These are phyloP conservation scores for Centruroides sculpturatus DNA, from an alignment of 1,140 invertebrate genomes.

Conservation along the genomic window DNA sequence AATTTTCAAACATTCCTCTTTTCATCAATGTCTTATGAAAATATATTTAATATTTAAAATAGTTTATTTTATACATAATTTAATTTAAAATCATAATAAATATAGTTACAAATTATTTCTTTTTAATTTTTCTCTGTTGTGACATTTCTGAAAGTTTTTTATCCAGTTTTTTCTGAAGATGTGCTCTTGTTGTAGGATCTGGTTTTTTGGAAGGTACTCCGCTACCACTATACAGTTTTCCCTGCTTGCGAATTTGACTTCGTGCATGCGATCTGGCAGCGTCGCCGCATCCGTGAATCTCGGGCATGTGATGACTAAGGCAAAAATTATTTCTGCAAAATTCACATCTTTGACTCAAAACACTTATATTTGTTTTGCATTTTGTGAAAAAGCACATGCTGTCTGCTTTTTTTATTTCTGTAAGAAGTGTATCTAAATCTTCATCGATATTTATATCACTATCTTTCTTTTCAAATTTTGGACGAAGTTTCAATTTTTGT, in stretches of 20 bases:
- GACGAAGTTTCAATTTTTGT: background rate
- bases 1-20: too few relatives aligned
- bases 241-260: constrained; percentile 31
- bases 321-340: constrained; percentile 40
- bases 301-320: constrained; percentile 39
- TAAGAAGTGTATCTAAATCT: constrained; percentile 39
- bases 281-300: constrained; percentile 44
- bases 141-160: constrained; percentile 31
- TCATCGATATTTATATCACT: constrained; percentile 23
- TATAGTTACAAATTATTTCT: constrained; percentile 5
- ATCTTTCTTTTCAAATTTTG: background rate
- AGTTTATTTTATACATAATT: too few relatives aligned
- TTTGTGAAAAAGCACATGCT: constrained; percentile 33
- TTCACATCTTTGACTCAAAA: constrained; percentile 38
- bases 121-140: constrained; percentile 25
- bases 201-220: constrained; percentile 27
- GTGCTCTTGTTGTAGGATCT: constrained; percentile 26
- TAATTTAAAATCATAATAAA: too few relatives aligned
- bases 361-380: constrained; percentile 35
- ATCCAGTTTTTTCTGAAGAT: constrained; percentile 32
- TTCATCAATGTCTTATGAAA: too few relatives aligned
- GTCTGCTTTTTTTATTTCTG: constrained; percentile 33
- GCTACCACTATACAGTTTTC: constrained; percentile 26
- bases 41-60: too few relatives aligned
- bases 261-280: constrained; percentile 34